phyloP scores from a whole-genome alignment of 2,113 vertebrate genomes.

The Illadopsis cleaveri region DNA sequence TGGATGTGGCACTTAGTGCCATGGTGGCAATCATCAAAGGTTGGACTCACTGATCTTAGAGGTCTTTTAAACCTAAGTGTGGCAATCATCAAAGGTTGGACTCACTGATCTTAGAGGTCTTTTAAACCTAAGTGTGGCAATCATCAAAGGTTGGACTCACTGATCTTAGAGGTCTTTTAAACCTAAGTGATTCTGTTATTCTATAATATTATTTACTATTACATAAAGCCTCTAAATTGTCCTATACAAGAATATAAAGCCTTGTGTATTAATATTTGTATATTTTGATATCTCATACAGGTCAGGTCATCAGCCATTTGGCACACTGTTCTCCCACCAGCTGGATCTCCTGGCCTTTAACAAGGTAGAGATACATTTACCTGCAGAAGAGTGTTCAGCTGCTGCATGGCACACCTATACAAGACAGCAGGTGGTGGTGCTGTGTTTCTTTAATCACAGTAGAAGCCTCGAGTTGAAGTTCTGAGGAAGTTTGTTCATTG shows the following conservation, averaged over 20 bases:
- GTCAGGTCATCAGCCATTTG: background rate
- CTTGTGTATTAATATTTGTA: background rate
- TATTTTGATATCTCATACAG: background rate
- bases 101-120: background rate
- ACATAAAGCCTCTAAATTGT: background rate
- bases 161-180: background rate
- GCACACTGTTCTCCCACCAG: background rate
- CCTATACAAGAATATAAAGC: background rate
- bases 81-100: background rate
- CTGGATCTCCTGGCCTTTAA: background rate
- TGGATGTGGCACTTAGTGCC: fast-evolving
- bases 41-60: background rate
- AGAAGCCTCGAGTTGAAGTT: background rate
- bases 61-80: background rate
- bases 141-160: background rate
- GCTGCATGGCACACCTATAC: background rate
- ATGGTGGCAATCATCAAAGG: background rate
- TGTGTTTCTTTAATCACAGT: background rate
- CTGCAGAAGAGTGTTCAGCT: background rate
- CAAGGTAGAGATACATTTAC: background rate
- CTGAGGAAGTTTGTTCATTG: background rate
- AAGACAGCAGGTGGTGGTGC: background rate
- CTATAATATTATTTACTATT: background rate
- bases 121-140: background rate
- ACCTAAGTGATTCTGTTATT: background rate